phyloP scores from a whole-genome alignment of 2,797 vertebrate species.

The Brachyalestes nurse region DNA sequence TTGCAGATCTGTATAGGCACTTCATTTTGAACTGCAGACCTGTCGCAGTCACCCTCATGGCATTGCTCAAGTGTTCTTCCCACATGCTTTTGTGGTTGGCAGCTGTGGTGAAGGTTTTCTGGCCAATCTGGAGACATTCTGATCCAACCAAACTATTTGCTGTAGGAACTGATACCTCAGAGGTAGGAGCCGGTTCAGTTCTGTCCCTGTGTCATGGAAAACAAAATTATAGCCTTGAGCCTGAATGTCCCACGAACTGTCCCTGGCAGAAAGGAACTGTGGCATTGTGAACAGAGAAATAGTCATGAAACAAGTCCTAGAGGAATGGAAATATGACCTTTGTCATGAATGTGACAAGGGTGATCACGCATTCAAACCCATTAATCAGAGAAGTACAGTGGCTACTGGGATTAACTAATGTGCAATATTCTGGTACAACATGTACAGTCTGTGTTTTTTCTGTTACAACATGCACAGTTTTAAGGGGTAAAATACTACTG shows the following conservation, averaged over 20 bases:
- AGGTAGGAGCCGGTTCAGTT: neutral
- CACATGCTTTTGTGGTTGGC: neutral
- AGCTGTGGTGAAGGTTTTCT: neutral
- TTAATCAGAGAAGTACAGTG: neutral
- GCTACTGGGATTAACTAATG: too few species aligned
- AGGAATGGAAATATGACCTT: neutral
- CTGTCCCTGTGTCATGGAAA: neutral
- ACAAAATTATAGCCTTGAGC: neutral
- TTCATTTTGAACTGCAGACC: neutral
- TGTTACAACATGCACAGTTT: too few species aligned
- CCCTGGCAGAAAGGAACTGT: neutral
- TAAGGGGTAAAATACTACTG: neutral
- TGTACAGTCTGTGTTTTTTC: too few species aligned
- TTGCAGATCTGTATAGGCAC: neutral
- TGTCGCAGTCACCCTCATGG: neutral
- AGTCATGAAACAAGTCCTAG: neutral
- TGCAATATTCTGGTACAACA: too few species aligned
- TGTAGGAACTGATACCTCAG: neutral
- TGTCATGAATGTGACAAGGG: too few species aligned
- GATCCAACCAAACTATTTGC: neutral
- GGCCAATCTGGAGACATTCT: neutral
- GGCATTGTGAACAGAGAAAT: neutral
- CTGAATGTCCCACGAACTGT: neutral
- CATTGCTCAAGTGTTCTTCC: neutral
- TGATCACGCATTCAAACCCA: too few species aligned